A percentile compares a stretch with the other conserved stretches of the same genome.
phyloP scores from a whole-genome alignment of 1,140 invertebrate species.

The Penaeus chinensis region DNA sequence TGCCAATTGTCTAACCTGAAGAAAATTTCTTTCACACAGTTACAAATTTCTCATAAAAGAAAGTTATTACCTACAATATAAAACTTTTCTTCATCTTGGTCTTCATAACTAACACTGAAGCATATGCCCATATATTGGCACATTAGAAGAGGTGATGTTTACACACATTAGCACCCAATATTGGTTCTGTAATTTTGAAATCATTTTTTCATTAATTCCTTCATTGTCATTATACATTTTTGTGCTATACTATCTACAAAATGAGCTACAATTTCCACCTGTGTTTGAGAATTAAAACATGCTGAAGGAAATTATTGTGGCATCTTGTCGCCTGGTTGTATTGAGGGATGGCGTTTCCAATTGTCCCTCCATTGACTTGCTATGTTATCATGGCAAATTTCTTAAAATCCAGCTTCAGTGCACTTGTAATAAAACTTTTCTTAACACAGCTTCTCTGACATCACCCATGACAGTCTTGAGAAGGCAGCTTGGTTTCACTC shows the following conservation, averaged over 20 bases:
- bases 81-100: conserved; percentile 1
- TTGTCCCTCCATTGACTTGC: no score
- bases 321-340: no score
- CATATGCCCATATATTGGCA: conserved; percentile 28
- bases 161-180: conserved; percentile 34
- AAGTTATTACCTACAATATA: conserved; percentile 4
- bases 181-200: conserved; percentile 30
- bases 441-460: no score
- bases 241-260: conserved; percentile 32
- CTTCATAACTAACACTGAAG: conserved; percentile 9
- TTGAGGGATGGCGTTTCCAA: no score
- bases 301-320: no score
- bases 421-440: no score
- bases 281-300: no score
- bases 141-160: conserved; percentile 1
- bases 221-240: conserved; percentile 4
- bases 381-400: no score
- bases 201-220: conserved; percentile 8
- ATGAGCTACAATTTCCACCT: conserved; percentile 16
- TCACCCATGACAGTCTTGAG: conserved; percentile 37
- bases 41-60: background rate
- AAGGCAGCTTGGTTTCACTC: conserved; percentile 58
- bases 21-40: conserved; percentile 18
- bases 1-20: no score
- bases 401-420: no score